A percentile compares a stretch with the other conserved stretches of the same genome.
Evolutionary conservation across 30 jellyfish, hydroid and myxozoan genomes (phyloP).

Genomic region (Cassiopea andromeda): DNA sequence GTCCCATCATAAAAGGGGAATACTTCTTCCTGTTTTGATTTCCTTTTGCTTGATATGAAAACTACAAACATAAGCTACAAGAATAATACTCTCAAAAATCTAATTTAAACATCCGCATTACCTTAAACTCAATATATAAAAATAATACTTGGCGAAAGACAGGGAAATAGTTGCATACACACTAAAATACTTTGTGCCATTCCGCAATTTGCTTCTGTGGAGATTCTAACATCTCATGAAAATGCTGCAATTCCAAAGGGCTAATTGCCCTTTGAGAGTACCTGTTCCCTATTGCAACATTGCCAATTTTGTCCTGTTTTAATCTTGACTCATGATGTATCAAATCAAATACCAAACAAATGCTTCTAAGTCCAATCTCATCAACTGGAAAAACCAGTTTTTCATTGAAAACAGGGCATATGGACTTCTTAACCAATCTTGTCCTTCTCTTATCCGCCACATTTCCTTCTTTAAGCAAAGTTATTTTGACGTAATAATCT

Average conservation of each 20-base stretch:
- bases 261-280: slow-evolving; percentile 61
- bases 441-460: slow-evolving; percentile 91
- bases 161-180: background rate
- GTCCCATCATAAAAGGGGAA: no score
- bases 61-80: no score
- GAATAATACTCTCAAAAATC: no score
- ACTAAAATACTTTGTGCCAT: slow-evolving; percentile 82
- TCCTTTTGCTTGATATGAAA: no score
- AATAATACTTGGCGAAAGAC: no score
- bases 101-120: no score
- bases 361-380: slow-evolving; percentile 66
- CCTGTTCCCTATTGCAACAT: slow-evolving; percentile 85
- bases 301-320: slow-evolving; percentile 83
- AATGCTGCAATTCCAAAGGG: slow-evolving; percentile 90
- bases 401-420: slow-evolving; percentile 97
- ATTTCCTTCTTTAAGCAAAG: slow-evolving; percentile 66
- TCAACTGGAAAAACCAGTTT: slow-evolving; percentile 89
- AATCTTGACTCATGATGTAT: slow-evolving; percentile 86
- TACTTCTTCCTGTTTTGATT: no score
- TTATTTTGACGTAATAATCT: slow-evolving; percentile 88
- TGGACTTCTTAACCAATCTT: slow-evolving; percentile 68
- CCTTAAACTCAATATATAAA: no score
- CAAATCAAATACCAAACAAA: slow-evolving; percentile 84
- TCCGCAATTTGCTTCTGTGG: slow-evolving; percentile 95
- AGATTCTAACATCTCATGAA: slow-evolving; percentile 87